These are phyloP conservation scores for Idris sp. DNA, from an alignment of 1,140 invertebrate species.

Conservation along the genomic window DNA sequence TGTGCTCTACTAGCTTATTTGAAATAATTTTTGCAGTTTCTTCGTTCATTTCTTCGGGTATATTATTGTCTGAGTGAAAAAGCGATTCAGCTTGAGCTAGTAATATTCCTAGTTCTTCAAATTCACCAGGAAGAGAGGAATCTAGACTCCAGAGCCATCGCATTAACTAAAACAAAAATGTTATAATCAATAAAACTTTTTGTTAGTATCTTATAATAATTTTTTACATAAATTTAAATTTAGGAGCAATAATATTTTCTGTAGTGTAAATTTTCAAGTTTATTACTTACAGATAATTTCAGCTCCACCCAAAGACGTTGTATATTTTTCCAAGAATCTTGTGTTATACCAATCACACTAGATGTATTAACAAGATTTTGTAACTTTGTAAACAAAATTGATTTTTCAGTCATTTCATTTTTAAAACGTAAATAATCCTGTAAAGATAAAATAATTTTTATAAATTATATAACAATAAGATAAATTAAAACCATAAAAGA, in stretches of 20 bases:
- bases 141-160: constrained; percentile 93
- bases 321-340: constrained; percentile 88
- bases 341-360: constrained; percentile 87
- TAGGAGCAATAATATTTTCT: no score
- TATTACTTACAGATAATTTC: constrained; percentile 80
- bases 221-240: no score
- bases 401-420: constrained; percentile 84
- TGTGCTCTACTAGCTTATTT: constrained; percentile 92
- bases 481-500: no score
- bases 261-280: no score
- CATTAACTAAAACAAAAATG: constrained; percentile 80
- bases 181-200: not conserved
- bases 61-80: constrained; percentile 86
- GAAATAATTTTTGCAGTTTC: constrained; percentile 91
- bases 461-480: no score
- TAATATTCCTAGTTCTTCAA: constrained; percentile 93
- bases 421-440: constrained; percentile 85
- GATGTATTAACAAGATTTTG: constrained; percentile 87
- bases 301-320: constrained; percentile 87
- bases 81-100: constrained; percentile 90
- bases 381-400: constrained; percentile 84
- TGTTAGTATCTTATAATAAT: no score
- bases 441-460: no score
- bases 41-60: constrained; percentile 89
- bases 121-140: constrained; percentile 88